These are phyloP conservation scores for Leptobrachium ailaonicum DNA, from an alignment of 2,113 vertebrate genomes.

Conservation along the genomic window DNA sequence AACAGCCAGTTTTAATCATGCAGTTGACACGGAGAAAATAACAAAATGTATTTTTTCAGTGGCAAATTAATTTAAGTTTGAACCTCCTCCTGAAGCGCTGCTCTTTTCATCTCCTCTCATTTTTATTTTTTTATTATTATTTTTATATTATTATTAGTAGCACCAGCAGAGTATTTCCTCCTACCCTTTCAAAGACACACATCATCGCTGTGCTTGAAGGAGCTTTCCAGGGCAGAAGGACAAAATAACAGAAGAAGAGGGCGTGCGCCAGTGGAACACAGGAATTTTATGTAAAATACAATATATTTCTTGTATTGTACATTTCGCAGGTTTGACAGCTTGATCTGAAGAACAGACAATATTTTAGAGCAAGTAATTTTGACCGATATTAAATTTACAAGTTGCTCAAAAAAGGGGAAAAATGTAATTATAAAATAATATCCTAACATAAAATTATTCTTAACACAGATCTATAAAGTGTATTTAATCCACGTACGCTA, in stretches of 20 bases:
- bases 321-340: too few species aligned
- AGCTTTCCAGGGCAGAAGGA: conserved; percentile 36
- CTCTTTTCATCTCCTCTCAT: conserved; percentile 64
- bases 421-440: too few species aligned
- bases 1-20: conserved; percentile 87
- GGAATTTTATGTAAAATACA: conserved; percentile 15
- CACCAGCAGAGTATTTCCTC: conserved; percentile 48
- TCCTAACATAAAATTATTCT: too few species aligned
- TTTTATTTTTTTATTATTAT: conserved; percentile 31
- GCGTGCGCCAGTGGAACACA: conserved; percentile 30
- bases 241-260: conserved; percentile 35
- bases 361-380: too few species aligned
- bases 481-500: too few species aligned
- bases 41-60: conserved; percentile 89
- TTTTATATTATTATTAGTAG: conserved; percentile 41
- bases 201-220: conserved; percentile 15
- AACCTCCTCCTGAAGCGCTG: conserved; percentile 73
- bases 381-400: too few species aligned
- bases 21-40: conserved; percentile 87
- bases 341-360: too few species aligned
- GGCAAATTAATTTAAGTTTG: conserved; percentile 85
- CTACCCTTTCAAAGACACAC: conserved; percentile 32
- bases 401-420: too few species aligned
- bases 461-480: too few species aligned
- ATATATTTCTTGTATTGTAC: conserved; percentile 27